These are phyloP conservation scores for Eptatretus atami DNA, from an alignment of 2,797 vertebrate species.

Conservation along the genomic window DNA sequence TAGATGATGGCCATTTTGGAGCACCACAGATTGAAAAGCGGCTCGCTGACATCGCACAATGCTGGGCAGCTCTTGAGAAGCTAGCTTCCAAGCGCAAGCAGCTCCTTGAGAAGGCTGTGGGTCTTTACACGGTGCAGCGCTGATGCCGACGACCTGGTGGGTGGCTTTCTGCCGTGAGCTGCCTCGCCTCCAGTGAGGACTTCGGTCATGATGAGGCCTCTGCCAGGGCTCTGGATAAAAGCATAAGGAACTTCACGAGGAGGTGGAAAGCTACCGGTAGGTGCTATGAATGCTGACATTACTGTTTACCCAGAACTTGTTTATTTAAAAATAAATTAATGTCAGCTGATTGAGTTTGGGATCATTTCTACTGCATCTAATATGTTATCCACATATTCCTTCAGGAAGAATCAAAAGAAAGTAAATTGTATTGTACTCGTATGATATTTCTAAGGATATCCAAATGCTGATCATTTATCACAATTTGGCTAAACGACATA, in stretches of 20 bases:
- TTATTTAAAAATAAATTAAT: too few species aligned
- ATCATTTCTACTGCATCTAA: too few species aligned
- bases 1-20: conserved; percentile 18
- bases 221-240: conserved; percentile 45
- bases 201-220: conserved; percentile 78
- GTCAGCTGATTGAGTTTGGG: too few species aligned
- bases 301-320: too few species aligned
- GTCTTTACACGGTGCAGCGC: conserved; percentile 58
- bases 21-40: conserved; percentile 25
- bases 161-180: conserved; percentile 59
- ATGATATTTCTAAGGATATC: too few species aligned
- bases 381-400: too few species aligned
- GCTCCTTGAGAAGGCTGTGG: conserved; percentile 39
- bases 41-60: conserved; percentile 31
- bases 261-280: conserved; percentile 36
- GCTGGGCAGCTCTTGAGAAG: conserved; percentile 63
- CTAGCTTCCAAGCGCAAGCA: conserved; percentile 26
- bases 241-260: conserved; percentile 33
- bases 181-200: conserved; percentile 67
- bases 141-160: conserved; percentile 42
- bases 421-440: too few species aligned
- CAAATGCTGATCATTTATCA: too few species aligned
- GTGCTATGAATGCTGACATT: conserved; percentile 7
- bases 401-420: too few species aligned
- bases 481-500: too few species aligned